phyloP scores from a whole-genome alignment of 2,113 vertebrate species.

The Ptilorrhoa leucosticta region DNA sequence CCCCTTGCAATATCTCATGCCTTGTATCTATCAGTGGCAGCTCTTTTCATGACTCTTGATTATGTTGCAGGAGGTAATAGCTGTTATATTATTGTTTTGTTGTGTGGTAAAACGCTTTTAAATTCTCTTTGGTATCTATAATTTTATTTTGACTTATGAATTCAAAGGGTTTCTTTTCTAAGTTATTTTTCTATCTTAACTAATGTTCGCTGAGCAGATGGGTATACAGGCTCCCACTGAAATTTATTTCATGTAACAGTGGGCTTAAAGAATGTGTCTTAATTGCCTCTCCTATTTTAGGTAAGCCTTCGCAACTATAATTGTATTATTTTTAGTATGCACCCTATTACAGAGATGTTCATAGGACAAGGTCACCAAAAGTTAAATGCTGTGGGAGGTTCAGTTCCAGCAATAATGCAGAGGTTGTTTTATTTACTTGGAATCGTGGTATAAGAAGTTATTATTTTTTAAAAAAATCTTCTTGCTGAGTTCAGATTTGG shows the following conservation, averaged over 20 bases:
- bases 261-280: constrained; percentile 1
- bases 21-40: not conserved
- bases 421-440: constrained; percentile 29
- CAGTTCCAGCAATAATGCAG: constrained; percentile 47
- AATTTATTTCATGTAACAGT: not conserved
- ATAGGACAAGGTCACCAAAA: constrained; percentile 41
- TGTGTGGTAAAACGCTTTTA: not conserved
- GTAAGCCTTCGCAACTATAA: constrained; percentile 27
- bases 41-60: not conserved
- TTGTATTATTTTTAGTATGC: constrained; percentile 50
- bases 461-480: not conserved
- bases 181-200: not conserved
- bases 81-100: not conserved
- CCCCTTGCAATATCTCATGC: not conserved
- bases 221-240: not conserved
- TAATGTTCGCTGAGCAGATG: not conserved
- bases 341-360: constrained; percentile 42
- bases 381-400: constrained; percentile 59
- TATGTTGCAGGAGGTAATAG: not conserved
- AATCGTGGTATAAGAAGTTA: constrained; percentile 19
- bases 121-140: not conserved
- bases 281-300: constrained; percentile 20
- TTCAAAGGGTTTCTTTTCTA: not conserved
- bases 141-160: not conserved
- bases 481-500: not conserved